These are phyloP conservation scores for Hydrophis major DNA, from an alignment of 2,797 vertebrate genomes.

Conservation along the genomic window DNA sequence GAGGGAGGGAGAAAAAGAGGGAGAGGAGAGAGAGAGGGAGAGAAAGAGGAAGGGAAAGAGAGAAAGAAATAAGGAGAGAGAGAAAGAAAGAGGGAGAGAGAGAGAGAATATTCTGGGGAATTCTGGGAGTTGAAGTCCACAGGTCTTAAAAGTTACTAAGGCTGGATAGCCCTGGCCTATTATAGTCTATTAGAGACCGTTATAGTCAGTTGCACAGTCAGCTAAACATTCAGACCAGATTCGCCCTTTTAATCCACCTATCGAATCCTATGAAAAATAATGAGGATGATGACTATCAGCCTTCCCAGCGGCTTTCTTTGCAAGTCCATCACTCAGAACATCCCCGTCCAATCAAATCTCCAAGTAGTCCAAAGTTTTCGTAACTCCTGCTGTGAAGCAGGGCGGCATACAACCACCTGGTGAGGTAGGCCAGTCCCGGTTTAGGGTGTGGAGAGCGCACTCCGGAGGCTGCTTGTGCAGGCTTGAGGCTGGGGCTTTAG, in stretches of 20 bases:
- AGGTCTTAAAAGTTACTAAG: background rate
- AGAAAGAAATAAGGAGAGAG: fast-evolving
- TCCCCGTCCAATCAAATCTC: background rate
- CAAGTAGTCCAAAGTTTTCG: background rate
- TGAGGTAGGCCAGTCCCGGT: background rate
- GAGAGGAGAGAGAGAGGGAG: too few relatives aligned
- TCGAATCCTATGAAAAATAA: background rate
- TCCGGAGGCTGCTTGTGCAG: background rate
- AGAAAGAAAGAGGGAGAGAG: too few relatives aligned
- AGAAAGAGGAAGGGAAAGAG: too few relatives aligned
- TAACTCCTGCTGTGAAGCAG: background rate
- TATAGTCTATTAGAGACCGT: background rate
- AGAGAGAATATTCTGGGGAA: too few relatives aligned
- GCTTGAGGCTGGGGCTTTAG: too few relatives aligned
- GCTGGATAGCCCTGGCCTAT: too few relatives aligned
- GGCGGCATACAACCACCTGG: background rate
- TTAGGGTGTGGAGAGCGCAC: background rate
- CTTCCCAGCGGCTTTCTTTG: background rate
- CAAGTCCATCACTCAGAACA: background rate
- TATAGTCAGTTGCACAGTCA: background rate
- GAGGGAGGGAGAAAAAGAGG: too few relatives aligned
- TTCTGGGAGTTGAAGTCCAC: background rate
- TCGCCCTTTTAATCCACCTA: background rate
- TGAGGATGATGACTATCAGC: fast-evolving
- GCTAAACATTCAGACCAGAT: background rate